Evolutionary conservation across 2,113 vertebrate genomes (phyloP).

Genomic region (Oncorhynchus gorbuscha): DNA sequence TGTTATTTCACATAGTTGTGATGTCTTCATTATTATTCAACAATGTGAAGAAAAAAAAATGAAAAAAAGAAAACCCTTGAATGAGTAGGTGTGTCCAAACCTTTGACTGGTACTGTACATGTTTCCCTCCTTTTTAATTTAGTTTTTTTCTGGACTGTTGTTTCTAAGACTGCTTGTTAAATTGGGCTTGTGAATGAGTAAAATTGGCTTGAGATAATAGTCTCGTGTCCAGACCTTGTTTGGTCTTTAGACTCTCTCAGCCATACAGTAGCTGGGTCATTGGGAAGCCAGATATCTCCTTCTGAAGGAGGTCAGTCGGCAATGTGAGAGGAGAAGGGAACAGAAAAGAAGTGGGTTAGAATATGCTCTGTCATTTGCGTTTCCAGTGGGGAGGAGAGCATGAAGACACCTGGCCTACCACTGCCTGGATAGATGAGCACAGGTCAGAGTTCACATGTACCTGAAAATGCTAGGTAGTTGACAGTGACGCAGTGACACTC

Average conservation of each 20-base stretch:
- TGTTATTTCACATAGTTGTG: too few species aligned
- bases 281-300: constrained; percentile 9
- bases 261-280: background rate
- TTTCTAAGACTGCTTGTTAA: background rate
- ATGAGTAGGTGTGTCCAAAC: too few species aligned
- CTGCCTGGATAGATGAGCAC: constrained; percentile 23
- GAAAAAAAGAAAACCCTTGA: too few species aligned
- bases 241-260: constrained; percentile 26
- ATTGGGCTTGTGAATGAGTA: background rate
- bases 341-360: constrained; percentile 14
- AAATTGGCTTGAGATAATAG: constrained; percentile 4
- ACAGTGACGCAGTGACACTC: constrained; percentile 8
- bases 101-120: background rate
- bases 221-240: constrained; percentile 28
- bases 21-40: too few species aligned
- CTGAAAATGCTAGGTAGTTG: constrained; percentile 30
- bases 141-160: constrained; percentile 10
- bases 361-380: constrained; percentile 35
- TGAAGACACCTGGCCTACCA: constrained; percentile 38
- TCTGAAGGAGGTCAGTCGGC: constrained; percentile 17
- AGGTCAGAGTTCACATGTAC: constrained; percentile 49
- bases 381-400: constrained; percentile 18
- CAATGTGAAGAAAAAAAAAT: too few species aligned
- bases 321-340: background rate
- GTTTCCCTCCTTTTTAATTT: background rate